Conservation (phyloP, 2,797 vertebrate species). For the Melanotaenia maccullochi region DNA sequence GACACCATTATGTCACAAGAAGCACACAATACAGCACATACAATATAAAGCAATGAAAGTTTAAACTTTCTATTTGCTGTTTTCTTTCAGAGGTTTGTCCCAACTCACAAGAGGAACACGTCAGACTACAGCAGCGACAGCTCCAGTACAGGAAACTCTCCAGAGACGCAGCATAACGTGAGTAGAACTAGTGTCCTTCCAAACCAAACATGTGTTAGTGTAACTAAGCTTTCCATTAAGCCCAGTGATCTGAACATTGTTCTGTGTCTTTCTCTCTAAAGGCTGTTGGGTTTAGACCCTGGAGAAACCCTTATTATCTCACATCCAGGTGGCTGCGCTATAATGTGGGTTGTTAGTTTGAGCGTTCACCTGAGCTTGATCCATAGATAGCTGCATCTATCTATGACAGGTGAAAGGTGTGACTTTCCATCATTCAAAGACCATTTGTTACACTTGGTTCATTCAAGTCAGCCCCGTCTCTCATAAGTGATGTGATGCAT, state of each 20-base stretch:
- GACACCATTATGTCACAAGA: background rate
- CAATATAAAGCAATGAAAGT: background rate
- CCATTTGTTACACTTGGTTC: conserved; percentile 1
- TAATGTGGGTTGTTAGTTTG: conserved; percentile 74
- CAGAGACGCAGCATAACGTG: conserved; percentile 80
- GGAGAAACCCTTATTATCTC: conserved; percentile 80
- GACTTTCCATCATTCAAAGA: conserved; percentile 5
- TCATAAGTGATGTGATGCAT: background rate
- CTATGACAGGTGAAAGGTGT: conserved; percentile 64
- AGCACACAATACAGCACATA: background rate
- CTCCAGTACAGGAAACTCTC: conserved; percentile 79
- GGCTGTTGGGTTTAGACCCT: conserved; percentile 70
- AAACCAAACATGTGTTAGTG: background rate
- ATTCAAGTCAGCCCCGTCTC: background rate
- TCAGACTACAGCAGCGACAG: conserved; percentile 80
- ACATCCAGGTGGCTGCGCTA: conserved; percentile 79
- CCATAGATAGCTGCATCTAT: conserved; percentile 69
- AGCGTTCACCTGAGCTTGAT: conserved; percentile 41
- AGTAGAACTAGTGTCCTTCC: conserved; percentile 38
- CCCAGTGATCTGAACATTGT: conserved; percentile 13
- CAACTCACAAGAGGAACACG: conserved; percentile 74
- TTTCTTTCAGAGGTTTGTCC: conserved; percentile 61
- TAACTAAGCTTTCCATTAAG: background rate
- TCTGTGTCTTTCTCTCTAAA: conserved; percentile 69
- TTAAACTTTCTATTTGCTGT: background rate